Evolutionary conservation across 2,888 invertebrate genomes (phyloP), one percentile per base, ranked within the genome.

Genomic region (Fragum whitleyi): DNA sequence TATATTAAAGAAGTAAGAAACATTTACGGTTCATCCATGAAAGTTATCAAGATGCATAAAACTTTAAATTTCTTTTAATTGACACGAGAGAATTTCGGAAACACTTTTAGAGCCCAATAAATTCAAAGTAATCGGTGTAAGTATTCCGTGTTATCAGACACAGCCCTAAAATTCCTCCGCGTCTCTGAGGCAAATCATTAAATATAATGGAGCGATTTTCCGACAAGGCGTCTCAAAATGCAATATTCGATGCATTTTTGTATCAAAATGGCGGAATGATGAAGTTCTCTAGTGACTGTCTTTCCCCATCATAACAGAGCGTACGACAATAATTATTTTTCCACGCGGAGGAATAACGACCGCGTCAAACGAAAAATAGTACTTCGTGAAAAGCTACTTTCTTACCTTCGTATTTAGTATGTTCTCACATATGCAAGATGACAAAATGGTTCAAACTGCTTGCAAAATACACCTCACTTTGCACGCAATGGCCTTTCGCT

Each of bases 251-350:
- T 69, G 69, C 69, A 69, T 69, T 51, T 69, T 79, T 70, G 65
- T 55, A 19, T 47, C 51, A 19, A 32, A 42, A 19, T 47, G 36
- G 28, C 21, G 29, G 51, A 57, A 53, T 21, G 53, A 21, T 70
- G 74, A 65, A 62, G 70, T 28, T 57, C 26, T 28, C 51, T 14
- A 42, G 68, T 74, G 57, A 79, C 69, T 71, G 69, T 74, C 74
- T 42, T 55, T 39, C 39, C 74, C 73, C 42, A 74, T 74, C 78
- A 79, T 6, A 62, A 42, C 23, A 57, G 16, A 59, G 28, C 70
- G 47, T 39, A 74, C 69, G 70, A 21, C 32, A 53, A 23, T 74
- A 65, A 79, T 65, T 62, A 69, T 16, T 57, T 74, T 79, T 47
- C 74, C 74, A 79, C 28, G 51, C 51, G 69, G n/a, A 47, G 47